Percentiles rank a stretch among this genome's conserved stretches.
Evolutionary conservation across 2,888 invertebrate genomes (phyloP).

Genomic region (Teinopalpus imperialis): DNA sequence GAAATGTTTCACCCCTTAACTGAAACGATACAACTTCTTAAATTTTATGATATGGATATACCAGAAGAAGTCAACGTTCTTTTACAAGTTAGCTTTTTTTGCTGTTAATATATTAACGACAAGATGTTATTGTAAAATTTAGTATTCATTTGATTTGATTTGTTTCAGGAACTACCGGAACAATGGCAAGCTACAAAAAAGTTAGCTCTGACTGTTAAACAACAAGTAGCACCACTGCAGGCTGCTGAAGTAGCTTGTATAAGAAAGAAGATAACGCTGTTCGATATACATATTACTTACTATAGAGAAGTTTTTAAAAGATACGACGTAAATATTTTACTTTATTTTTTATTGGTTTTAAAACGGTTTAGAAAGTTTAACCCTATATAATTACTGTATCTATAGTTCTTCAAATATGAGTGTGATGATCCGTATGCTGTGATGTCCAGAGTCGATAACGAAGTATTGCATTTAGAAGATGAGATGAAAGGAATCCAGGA

Average conservation of each 20-base stretch:
- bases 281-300: conserved; percentile 91
- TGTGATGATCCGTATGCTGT: conserved; percentile 88
- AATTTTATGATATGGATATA: conserved; percentile 97
- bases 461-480: conserved; percentile 90
- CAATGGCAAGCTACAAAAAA: conserved; percentile 98
- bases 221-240: conserved; percentile 96
- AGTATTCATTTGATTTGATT: background rate
- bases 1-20: conserved; percentile 97
- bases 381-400: background rate
- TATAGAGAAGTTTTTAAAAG: conserved; percentile 95
- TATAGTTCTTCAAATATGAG: conserved; percentile 86
- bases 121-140: no score
- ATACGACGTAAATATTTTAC: conserved; percentile 67
- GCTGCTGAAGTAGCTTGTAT: conserved; percentile 96
- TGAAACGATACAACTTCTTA: conserved; percentile 95
- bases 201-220: conserved; percentile 93
- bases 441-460: conserved; percentile 89
- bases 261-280: conserved; percentile 91
- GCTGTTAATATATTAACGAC: no score
- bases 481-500: conserved; percentile 94
- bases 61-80: conserved; percentile 97
- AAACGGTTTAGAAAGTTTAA: background rate
- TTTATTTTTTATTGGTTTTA: background rate
- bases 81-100: conserved; percentile 81
- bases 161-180: conserved; percentile 92